phyloP scores from a whole-genome alignment of 2,888 invertebrate species.

The Zaprionus obscuricornis region DNA sequence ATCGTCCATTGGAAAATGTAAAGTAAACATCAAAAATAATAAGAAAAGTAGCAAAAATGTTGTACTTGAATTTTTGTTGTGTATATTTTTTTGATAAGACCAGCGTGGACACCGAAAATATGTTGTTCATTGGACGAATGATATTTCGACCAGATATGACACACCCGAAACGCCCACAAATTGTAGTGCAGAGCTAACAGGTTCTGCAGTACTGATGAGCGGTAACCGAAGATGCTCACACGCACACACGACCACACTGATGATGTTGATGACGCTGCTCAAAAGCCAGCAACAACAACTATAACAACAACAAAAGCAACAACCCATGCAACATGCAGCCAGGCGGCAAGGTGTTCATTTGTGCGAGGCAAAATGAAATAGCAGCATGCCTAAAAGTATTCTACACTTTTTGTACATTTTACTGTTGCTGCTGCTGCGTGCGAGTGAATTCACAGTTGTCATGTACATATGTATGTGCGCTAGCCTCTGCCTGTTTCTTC shows the following conservation, averaged over 20 bases:
- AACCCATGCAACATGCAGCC: neutral
- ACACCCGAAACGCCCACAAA: slow-evolving; percentile 79
- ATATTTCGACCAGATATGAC: slow-evolving; percentile 72
- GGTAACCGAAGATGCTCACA: slow-evolving; percentile 16
- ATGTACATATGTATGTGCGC: slow-evolving; percentile 19
- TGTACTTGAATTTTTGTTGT: neutral
- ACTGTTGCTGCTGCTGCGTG: slow-evolving; percentile 43
- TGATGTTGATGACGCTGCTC: slow-evolving; percentile 67
- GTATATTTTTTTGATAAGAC: slow-evolving; percentile 36
- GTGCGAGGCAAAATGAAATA: slow-evolving; percentile 72
- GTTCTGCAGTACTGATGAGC: slow-evolving; percentile 71
- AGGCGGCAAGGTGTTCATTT: slow-evolving; percentile 38
- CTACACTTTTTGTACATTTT: slow-evolving; percentile 45
- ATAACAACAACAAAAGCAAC: slow-evolving; percentile 14
- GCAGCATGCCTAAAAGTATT: slow-evolving; percentile 80
- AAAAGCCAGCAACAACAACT: slow-evolving; percentile 52
- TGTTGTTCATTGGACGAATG: slow-evolving; percentile 65
- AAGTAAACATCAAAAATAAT: slow-evolving; percentile 2
- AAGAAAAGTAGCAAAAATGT: slow-evolving; percentile 19
- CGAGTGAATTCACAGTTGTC: slow-evolving; percentile 51
- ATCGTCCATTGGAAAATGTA: slow-evolving; percentile 20
- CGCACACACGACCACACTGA: slow-evolving; percentile 33
- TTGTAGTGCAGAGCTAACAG: slow-evolving; percentile 77
- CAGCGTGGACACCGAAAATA: slow-evolving; percentile 41
- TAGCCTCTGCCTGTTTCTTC: slow-evolving; percentile 10